These are phyloP conservation scores for Pelodiscus sinensis DNA, from an alignment of 2,113 vertebrate species.

Conservation along the genomic window DNA sequence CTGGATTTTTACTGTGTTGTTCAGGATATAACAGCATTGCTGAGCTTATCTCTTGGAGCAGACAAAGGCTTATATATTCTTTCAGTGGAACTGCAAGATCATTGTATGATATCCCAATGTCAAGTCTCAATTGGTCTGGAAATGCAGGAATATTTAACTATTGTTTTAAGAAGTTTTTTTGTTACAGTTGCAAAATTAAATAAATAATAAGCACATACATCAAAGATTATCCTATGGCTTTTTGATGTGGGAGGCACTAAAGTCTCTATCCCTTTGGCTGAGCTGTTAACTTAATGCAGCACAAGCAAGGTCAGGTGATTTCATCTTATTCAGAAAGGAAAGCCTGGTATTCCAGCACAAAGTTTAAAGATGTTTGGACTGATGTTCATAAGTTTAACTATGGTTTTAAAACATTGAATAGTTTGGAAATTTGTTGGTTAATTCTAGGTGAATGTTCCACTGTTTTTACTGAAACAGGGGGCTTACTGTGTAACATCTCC, in stretches of 20 bases:
- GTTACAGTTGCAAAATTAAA: neutral
- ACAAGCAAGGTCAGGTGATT: neutral
- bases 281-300: conserved; percentile 24
- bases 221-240: fast-evolving
- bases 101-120: neutral
- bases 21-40: fast-evolving
- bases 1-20: conserved; percentile 49
- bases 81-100: neutral
- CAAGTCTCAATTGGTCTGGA: neutral
- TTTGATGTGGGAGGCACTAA: neutral
- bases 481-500: neutral
- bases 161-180: neutral
- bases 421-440: neutral
- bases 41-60: conserved; percentile 31
- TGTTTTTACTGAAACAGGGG: neutral
- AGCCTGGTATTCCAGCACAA: neutral
- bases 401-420: neutral
- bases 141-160: neutral
- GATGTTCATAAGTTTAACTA: neutral
- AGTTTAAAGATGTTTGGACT: neutral
- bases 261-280: neutral
- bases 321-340: neutral
- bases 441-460: neutral
- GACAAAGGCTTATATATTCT: conserved; percentile 1
- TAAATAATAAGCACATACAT: neutral